Percentiles rank a stretch among this genome's conserved stretches.
phyloP scores from a whole-genome alignment of 2,888 invertebrate species.

The Nephrocerus scutellatus region DNA sequence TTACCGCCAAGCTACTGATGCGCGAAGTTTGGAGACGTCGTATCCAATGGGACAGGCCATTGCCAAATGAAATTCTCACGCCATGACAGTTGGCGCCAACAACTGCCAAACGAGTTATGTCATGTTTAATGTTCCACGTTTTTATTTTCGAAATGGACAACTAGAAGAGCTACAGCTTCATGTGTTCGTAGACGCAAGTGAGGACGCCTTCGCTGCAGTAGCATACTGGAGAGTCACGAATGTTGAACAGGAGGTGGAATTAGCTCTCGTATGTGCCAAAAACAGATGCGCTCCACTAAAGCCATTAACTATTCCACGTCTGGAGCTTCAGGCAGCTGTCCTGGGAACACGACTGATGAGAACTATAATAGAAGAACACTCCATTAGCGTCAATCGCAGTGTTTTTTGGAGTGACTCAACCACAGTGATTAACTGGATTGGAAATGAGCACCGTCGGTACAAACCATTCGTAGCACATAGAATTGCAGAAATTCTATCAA shows the following conservation, averaged over 20 bases:
- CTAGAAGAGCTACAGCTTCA: constrained; percentile 2
- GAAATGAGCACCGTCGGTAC: no score
- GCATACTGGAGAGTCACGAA: constrained; percentile 5
- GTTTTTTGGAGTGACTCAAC: no score
- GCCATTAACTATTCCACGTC: constrained; percentile 5
- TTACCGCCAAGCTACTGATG: constrained; percentile 2
- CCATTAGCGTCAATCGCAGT: no score
- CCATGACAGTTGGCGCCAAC: background rate
- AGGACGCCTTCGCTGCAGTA: constrained; percentile 5
- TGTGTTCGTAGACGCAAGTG: constrained; percentile 8
- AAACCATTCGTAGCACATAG: constrained; percentile 22
- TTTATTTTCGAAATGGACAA: constrained; percentile 1
- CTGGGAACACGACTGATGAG: no score
- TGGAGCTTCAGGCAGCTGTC: constrained; percentile 11
- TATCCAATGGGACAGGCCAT: constrained; percentile 5
- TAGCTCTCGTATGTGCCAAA: background rate
- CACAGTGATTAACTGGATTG: no score
- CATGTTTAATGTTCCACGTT: background rate
- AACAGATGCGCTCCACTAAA: constrained; percentile 1
- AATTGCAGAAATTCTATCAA: constrained; percentile 20
- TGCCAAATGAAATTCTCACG: background rate
- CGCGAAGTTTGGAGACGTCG: constrained; percentile 1
- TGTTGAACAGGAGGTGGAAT: constrained; percentile 1
- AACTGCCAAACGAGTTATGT: background rate
- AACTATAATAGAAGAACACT: no score